These are phyloP conservation scores for Ptilodon capucinus DNA, from an alignment of 2,888 invertebrate genomes.

Conservation along the genomic window DNA sequence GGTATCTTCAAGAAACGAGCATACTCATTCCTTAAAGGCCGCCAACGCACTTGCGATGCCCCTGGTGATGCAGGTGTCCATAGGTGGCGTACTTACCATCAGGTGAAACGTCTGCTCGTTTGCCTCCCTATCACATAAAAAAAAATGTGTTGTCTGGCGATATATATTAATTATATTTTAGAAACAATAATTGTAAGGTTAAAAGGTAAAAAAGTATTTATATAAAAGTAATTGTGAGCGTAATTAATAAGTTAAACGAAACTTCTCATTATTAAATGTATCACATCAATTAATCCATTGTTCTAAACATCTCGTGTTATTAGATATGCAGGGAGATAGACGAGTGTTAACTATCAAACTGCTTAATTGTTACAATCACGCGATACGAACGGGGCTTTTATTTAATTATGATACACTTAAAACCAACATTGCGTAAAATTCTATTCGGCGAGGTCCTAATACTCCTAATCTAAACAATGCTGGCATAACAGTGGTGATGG, in stretches of 20 bases:
- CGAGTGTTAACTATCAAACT: neutral
- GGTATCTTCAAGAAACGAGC: no score
- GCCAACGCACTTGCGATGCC: no score
- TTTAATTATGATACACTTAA: constrained; percentile 40
- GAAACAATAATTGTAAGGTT: no score
- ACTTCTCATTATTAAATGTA: neutral
- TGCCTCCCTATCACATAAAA: no score
- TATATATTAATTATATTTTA: no score
- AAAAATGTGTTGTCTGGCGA: no score
- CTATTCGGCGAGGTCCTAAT: constrained; percentile 36
- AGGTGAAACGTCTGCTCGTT: no score
- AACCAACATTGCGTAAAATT: constrained; percentile 44
- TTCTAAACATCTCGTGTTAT: neutral
- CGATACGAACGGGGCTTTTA: constrained; percentile 26
- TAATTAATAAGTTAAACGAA: neutral
- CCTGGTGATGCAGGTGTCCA: no score
- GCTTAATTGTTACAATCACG: neutral
- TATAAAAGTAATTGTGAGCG: no score
- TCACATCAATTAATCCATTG: neutral
- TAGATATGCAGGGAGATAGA: neutral
- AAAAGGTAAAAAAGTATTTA: no score
- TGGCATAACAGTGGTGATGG: neutral
- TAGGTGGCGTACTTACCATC: no score
- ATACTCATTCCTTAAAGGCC: no score
- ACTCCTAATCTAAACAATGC: constrained; percentile 28